phyloP scores from a whole-genome alignment of 2,797 vertebrate species.

The Amblyraja radiata region DNA sequence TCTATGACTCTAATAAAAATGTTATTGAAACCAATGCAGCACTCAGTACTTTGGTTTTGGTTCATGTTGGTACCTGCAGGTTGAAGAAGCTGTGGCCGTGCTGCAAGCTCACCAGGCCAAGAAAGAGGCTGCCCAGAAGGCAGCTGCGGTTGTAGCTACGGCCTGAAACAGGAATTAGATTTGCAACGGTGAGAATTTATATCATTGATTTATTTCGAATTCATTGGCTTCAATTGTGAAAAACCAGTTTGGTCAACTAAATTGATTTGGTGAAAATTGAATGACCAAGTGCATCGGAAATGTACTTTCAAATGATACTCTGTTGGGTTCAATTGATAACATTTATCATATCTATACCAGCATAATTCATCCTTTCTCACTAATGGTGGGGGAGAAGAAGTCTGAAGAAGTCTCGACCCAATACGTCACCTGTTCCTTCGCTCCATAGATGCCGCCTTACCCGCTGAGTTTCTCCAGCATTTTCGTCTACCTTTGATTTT shows the following conservation, averaged over 20 bases:
- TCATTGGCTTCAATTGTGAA: background rate
- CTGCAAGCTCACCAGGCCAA: constrained; percentile 97
- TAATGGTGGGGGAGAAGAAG: background rate
- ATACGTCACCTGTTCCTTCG: too few species aligned
- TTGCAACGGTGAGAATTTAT: background rate
- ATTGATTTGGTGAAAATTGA: background rate
- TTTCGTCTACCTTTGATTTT: too few species aligned
- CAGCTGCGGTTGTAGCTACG: constrained; percentile 47
- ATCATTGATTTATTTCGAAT: background rate
- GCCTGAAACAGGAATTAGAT: background rate
- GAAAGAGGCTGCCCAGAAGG: constrained; percentile 96
- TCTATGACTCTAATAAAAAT: background rate
- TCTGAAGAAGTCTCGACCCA: too few species aligned
- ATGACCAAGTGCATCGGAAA: background rate
- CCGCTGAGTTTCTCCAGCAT: too few species aligned
- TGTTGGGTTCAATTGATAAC: background rate
- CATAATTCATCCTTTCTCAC: background rate
- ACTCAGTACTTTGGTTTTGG: background rate
- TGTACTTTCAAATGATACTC: background rate
- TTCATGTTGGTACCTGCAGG: constrained; percentile 54
- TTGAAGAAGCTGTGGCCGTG: constrained; percentile 93
- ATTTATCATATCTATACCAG: background rate
- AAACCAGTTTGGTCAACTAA: background rate
- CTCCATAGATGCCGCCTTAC: too few species aligned
- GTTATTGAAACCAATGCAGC: background rate